Base-by-base conservation (phyloP, 2,888 invertebrate genomes). In the Pandemis heparana region DNA sequence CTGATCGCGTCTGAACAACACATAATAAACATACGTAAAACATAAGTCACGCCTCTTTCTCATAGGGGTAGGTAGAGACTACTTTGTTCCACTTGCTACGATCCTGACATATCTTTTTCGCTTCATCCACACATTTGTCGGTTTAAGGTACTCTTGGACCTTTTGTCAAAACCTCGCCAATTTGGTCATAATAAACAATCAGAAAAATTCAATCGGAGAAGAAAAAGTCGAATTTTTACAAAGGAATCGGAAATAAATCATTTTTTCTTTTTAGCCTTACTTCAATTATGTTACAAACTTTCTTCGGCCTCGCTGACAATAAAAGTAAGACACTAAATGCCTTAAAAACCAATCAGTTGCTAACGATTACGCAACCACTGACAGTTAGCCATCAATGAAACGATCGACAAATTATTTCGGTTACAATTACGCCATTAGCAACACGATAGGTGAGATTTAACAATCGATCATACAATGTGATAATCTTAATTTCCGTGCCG, bases 251-350 rank as follows among this genome's bases (percentile, higher is more conserved):
- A 46, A 62, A 62, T 16, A 9, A 41, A 61, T 9, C 9, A 18
- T 16, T n/a, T 62, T 41, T 10, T 56, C 23, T 10, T 3, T 41
- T 12, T 18, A 56, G 16, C 46, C 46, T 51, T 6, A 51, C 5
- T 12, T 39, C 38, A 65, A 51, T 32, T 63, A 53, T 56, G 16
- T 66, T 53, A 46, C 56, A 18, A 63, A 73, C 68, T 73, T 73
- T 73, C 73, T 38, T 65, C 65, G 9, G 41, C 48, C 59, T 39
- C 14, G 56, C 59, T 41, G 23, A 59, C 63, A 73, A 72, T 72
- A 73, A 56, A 69, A 69, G 59, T 63, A 64, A 38, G 41, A 51
- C 68, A 48, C 59, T 69, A 51, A 53, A 12, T 51, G 16, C 18
- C 51, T 60, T 56, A 14, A 32, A 59, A 43, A 61, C 66, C 63